Evolutionary conservation across 2,888 invertebrate genomes (phyloP).

Genomic region (Lochmaea capreae): DNA sequence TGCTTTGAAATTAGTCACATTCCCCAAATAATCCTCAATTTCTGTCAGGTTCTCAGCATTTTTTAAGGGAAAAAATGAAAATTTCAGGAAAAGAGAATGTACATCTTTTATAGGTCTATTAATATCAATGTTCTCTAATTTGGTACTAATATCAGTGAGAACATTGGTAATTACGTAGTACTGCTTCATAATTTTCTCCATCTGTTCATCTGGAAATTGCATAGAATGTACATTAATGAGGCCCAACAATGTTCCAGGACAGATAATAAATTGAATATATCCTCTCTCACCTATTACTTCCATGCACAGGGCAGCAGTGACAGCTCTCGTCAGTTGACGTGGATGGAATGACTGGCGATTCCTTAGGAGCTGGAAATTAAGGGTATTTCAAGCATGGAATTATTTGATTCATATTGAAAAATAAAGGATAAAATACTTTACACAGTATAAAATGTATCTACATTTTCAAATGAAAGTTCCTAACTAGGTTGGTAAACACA

Average conservation of each 20-base stretch:
- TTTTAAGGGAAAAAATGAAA: conserved; percentile 9
- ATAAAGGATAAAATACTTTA: conserved; percentile 1
- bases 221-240: conserved; percentile 3
- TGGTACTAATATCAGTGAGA: conserved; percentile 24
- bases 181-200: conserved; percentile 26
- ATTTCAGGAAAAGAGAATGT: conserved; percentile 10
- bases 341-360: conserved; percentile 10
- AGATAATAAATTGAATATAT: conserved; percentile 12
- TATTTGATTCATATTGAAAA: conserved; percentile 5
- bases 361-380: conserved; percentile 14
- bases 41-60: conserved; percentile 7
- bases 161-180: conserved; percentile 15
- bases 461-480: neutral
- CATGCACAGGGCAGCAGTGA: conserved; percentile 22
- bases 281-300: conserved; percentile 21
- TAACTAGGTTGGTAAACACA: neutral
- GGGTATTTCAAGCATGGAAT: neutral
- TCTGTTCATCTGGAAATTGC: conserved; percentile 24
- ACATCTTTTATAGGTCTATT: conserved; percentile 2
- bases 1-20: conserved; percentile 19
- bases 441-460: conserved; percentile 3
- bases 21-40: conserved; percentile 18
- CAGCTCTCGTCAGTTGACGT: conserved; percentile 10
- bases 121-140: conserved; percentile 16
- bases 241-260: neutral